phyloP scores from a whole-genome alignment of 2,888 invertebrate genomes.

The Fragum sueziense region DNA sequence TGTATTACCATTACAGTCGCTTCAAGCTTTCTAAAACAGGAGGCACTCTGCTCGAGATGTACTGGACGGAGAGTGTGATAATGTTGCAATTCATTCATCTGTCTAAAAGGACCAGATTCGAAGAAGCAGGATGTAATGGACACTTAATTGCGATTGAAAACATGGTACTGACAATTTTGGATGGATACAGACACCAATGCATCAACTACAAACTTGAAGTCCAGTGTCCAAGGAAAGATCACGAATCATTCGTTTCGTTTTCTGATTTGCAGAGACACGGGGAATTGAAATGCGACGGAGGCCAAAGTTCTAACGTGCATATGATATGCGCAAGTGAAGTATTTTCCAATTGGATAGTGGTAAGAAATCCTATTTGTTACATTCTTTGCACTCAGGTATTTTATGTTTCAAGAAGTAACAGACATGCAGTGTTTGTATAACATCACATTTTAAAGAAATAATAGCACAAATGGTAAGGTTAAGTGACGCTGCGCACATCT shows the following conservation, averaged over 20 bases:
- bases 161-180: background rate
- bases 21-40: background rate
- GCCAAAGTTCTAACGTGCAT: background rate
- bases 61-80: background rate
- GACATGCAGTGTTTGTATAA: too few species aligned
- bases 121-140: background rate
- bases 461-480: too few species aligned
- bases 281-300: background rate
- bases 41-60: background rate
- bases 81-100: background rate
- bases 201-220: background rate
- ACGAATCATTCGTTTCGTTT: background rate
- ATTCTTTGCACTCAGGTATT: too few species aligned
- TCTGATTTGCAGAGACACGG: background rate
- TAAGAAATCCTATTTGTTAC: too few species aligned
- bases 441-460: too few species aligned
- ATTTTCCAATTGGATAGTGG: background rate
- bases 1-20: slow-evolving; percentile 9
- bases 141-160: background rate
- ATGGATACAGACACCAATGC: background rate
- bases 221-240: background rate
- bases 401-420: too few species aligned
- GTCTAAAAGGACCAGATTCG: background rate
- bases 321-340: background rate
- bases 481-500: too few species aligned